Evolutionary conservation across 2,797 vertebrate species (phyloP).

Genomic region (Chrosomus eos): DNA sequence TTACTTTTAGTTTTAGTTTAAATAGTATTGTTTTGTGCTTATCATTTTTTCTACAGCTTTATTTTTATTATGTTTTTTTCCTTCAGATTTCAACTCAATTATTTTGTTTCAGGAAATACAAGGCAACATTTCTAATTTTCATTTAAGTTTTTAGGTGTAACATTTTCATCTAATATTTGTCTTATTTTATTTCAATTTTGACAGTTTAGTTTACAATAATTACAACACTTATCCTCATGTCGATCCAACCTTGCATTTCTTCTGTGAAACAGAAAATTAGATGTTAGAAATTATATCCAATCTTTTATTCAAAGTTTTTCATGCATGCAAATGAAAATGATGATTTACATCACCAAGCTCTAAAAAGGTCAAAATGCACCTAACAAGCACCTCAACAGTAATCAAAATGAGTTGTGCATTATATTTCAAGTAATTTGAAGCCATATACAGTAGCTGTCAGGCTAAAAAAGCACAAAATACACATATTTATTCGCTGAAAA

Average conservation of each 20-base stretch:
- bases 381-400: background rate
- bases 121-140: no score
- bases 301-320: background rate
- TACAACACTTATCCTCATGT: background rate
- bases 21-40: background rate
- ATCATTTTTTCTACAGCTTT: background rate
- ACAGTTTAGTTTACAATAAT: background rate
- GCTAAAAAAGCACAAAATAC: background rate
- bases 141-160: no score
- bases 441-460: background rate
- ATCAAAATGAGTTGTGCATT: background rate
- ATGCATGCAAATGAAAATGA: background rate
- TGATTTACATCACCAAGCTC: background rate
- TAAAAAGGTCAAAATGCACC: background rate
- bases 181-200: no score
- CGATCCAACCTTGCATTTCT: background rate
- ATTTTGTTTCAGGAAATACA: background rate
- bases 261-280: background rate
- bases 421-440: background rate
- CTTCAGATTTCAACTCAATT: background rate
- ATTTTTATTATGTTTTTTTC: no score
- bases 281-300: background rate
- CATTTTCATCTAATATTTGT: no score
- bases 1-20: background rate
- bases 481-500: background rate